Evolutionary conservation across 53 echinoderm and acorn worm genomes (phyloP), one percentile per base, ranked within the genome.

Genomic region (Actinopyga echinites): DNA sequence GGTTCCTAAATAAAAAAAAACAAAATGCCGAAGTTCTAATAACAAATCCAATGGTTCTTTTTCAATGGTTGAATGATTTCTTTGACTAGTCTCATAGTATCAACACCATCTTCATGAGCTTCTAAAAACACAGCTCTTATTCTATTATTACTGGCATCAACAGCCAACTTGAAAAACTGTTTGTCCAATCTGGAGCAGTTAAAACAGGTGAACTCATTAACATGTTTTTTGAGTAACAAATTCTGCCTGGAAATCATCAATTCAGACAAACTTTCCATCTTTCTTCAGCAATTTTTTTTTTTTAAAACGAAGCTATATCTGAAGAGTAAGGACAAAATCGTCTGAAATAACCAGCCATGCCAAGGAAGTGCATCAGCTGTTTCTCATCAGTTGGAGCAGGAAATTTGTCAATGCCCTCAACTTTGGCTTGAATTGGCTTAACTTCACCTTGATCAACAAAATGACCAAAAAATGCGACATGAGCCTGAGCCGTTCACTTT

Each of bases 31-130:
- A 15, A 90, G 74, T 29, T 79, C 84, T 25, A 91, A 31, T 9
- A 91, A 42, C 62, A 90, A 34, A 2, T 65, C 85, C 15, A 91
- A 64, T 5, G 81, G 56, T 59, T 93, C 93, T 52, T 93, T 93
- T 32, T 93, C 89, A 42, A 93, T 57, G 25, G 93, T 93, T 0
- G 86, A 91, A 75, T 95, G 90, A 65, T 87, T 89, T 23, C 31
- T 30, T 5, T 37, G 7, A 3, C 3, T 37, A 7, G 37, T n/a
- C n/a, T n/a, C n/a, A n/a, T n/a, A n/a, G n/a, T n/a, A 13, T 61
- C 83, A 19, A 42, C 34, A 54, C 55, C 55, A 22, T 86, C 86
- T 9, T 64, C 73, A 49, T 68, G 77, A 23, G 43, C 37, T 59
- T 87, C 84, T n/a, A n/a, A n/a, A n/a, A n/a, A n/a, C n/a, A n/a